Evolutionary conservation across 2,888 invertebrate genomes (phyloP).

Genomic region (Sclerodermus sp.): DNA sequence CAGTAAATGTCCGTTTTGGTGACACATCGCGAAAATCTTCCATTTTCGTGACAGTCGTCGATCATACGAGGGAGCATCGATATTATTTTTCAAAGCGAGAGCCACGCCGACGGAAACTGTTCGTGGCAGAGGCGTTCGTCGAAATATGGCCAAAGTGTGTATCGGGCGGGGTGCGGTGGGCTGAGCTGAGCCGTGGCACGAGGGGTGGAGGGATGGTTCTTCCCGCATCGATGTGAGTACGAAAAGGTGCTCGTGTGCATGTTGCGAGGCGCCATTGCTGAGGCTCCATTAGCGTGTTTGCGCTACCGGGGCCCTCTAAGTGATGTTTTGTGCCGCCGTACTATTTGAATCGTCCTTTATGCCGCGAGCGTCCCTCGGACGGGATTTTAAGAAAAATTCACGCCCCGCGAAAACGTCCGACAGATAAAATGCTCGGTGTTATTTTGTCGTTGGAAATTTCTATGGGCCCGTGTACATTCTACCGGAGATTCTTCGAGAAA

Average conservation of each 20-base stretch:
- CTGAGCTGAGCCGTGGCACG: not conserved
- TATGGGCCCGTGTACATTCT: too few species aligned
- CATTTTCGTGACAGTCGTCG: too few species aligned
- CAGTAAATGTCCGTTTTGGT: too few species aligned
- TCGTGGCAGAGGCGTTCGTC: conserved; percentile 31
- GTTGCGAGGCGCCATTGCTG: conserved; percentile 17
- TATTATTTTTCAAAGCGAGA: conserved; percentile 25
- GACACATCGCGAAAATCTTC: too few species aligned
- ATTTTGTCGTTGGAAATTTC: too few species aligned
- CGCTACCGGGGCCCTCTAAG: conserved; percentile 46
- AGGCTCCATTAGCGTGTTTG: conserved; percentile 56
- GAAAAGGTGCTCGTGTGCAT: conserved; percentile 34
- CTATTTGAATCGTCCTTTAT: conserved; percentile 43
- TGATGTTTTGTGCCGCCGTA: conserved; percentile 52
- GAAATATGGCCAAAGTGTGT: conserved; percentile 24
- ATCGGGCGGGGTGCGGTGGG: not conserved
- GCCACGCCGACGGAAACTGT: conserved; percentile 25
- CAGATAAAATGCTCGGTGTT: not conserved
- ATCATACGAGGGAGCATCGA: conserved; percentile 3
- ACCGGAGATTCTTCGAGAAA: too few species aligned
- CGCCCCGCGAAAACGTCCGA: conserved; percentile 13
- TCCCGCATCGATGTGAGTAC: conserved; percentile 20
- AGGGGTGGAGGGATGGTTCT: conserved; percentile 15
- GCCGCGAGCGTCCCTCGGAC: conserved; percentile 1
- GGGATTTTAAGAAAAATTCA: conserved; percentile 2